Evolutionary conservation across 92 coral and sea anemone genomes (phyloP).

Genomic region (Heliopora coerulea): DNA sequence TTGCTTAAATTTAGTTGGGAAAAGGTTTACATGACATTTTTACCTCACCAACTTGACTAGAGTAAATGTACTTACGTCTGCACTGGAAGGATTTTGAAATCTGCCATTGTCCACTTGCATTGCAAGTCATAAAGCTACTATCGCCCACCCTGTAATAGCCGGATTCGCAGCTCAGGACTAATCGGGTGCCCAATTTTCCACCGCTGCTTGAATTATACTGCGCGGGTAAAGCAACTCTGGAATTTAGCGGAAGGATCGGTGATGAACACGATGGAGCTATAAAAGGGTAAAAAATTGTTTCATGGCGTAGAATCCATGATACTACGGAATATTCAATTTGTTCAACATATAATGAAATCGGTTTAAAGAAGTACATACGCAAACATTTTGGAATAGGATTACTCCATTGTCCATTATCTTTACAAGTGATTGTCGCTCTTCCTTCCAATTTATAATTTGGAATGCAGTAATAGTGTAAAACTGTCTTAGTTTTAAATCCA

Average conservation of each 20-base stretch:
- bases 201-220: neutral
- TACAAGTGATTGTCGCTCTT: conserved; percentile 5
- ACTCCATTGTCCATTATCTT: conserved; percentile 22
- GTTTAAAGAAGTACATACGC: conserved; percentile 7
- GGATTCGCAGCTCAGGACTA: conserved; percentile 9
- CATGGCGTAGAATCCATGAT: neutral
- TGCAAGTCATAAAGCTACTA: neutral
- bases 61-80: conserved; percentile 2
- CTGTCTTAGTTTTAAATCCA: conserved; percentile 7
- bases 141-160: conserved; percentile 6
- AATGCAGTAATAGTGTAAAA: conserved; percentile 16
- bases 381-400: conserved; percentile 11
- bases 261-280: neutral
- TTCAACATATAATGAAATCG: too few relatives aligned
- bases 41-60: too few relatives aligned
- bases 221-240: neutral
- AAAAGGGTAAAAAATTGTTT: neutral
- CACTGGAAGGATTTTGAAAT: neutral
- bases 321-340: too few relatives aligned
- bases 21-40: too few relatives aligned
- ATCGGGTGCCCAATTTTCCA: neutral
- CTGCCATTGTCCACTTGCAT: neutral
- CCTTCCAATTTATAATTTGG: conserved; percentile 9
- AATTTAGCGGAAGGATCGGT: conserved; percentile 12
- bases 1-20: too few relatives aligned